Evolutionary conservation across 2,888 invertebrate genomes (phyloP), one percentile per base, ranked within the genome.

Genomic region (Orthosia incerta): DNA sequence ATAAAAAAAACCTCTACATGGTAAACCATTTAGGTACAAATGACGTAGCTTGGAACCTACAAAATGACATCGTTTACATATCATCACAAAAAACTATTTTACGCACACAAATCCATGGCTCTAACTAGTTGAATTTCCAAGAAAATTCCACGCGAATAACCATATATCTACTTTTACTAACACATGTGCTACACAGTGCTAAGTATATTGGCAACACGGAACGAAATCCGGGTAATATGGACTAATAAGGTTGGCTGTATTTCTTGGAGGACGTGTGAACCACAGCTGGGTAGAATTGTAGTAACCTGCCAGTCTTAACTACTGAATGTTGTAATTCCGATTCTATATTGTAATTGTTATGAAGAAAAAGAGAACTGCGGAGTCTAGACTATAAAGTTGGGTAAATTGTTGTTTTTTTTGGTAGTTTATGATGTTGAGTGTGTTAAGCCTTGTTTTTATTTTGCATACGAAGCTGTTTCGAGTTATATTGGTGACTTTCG

Each of bases 231-330:
- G 79, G 83, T 86, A 85, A 86, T 87, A 89, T 83, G 89, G 86
- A 89, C 91, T 93, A 93, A 94, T 94, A 93, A 94, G 93, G 87
- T 79, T 89, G 68, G 59, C 85, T 90, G 90, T 94, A 94, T 93
- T 94, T 94, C 91, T 92, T 83, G 83, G 90, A 62, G 68, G 72
- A 93, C 91, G 92, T 91, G 92, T 89, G 92, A 92, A 93, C 92
- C 91, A 82, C 94, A 94, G 92, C 92, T 93, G 94, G 86, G 89
- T 88, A 88, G 87, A 87, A 84, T 89, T 89, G 88, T 91, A 91
- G 88, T 91, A 91, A 91, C 88, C 88, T 88, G 87, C 79, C 82
- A 76, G 72, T 86, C 74, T 79, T 86, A 86, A 86, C 65, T 79
- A 77, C 65, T 64, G 23, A 51, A 73, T 64, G 71, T 70, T n/a